Evolutionary conservation across 1,140 invertebrate genomes (phyloP), one percentile per base, ranked within the genome.

Genomic region (Listronotus bonariensis): DNA sequence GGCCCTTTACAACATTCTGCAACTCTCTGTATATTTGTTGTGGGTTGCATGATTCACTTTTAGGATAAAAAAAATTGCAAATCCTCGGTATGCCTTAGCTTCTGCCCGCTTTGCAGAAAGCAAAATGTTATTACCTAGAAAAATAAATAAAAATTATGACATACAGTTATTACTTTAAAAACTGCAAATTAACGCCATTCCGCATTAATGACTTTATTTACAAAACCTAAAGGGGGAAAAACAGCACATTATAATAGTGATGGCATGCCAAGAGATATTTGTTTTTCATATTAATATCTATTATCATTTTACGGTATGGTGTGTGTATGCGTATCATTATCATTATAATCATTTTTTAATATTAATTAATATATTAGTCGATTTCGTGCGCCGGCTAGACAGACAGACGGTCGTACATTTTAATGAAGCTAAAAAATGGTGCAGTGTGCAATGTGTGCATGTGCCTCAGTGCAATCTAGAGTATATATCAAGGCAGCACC

Each of bases 401-500:
- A 49, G 15, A 18, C 20, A 20, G 46, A n/a, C 20, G 20, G 15
- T 15, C 20, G 17, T 18, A 10, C 15, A 20, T 49, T 49, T 49
- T 49, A 49, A 49, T 49, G 18, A 49, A 49, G 15, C 15, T 49
- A 20, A 49, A 49, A 49, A 49, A 49, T 49, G 7, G 34, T 20
- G 15, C 18, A 1, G 46, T 49, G 46, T 49, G 46, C 46, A 49
- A 3, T 5, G 46, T 49, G 46, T 49, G 46, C 46, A 49, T 49
- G 46, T 49, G 46, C 10, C 15, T 18, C 46, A 49, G 10, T 49
- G 46, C 46, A 49, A 49, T 49, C 46, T 49, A 49, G 11, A 31
- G 18, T 26, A 45, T 18, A 49, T 49, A 49, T 49, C 46, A 49
- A 49, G 46, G 46, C 20, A 26, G 46, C 20, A 48, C 46, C 46